Conservation (phyloP, 2,113 vertebrate species). For the Phalacrocorax carbo region DNA sequence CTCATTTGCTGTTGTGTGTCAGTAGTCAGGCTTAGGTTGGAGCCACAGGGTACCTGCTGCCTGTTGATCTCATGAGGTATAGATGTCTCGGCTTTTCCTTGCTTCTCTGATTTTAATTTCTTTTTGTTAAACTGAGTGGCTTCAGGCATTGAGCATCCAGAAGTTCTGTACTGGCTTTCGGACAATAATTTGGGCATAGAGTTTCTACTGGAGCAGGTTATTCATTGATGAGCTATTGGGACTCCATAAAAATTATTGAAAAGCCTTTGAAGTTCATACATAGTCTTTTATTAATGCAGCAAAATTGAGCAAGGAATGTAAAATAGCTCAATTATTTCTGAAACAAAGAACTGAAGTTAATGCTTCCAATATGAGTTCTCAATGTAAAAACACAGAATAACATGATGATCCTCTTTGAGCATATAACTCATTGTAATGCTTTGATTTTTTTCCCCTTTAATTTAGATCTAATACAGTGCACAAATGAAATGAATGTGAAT, state of each 20-base stretch:
- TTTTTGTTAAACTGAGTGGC: neutral
- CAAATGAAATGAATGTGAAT: constrained; percentile 94
- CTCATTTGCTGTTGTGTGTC: neutral
- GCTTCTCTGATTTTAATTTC: neutral
- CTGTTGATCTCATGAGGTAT: neutral
- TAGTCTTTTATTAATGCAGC: neutral
- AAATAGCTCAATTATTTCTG: neutral
- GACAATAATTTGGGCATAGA: neutral
- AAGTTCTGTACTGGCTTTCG: neutral
- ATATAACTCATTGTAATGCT: neutral
- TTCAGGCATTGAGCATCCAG: neutral
- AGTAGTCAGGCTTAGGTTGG: fast-evolving
- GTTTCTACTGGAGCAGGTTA: neutral
- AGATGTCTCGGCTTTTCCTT: neutral
- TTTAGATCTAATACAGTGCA: constrained; percentile 92
- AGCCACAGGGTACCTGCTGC: neutral
- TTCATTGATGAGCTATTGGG: neutral
- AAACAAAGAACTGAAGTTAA: neutral
- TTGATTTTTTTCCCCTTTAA: constrained; percentile 15
- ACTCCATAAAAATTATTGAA: neutral
- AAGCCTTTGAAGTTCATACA: neutral
- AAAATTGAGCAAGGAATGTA: neutral
- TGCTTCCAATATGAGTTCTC: neutral
- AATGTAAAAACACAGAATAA: neutral
- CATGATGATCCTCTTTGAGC: neutral